These are phyloP conservation scores for Puffinus mauretanicus DNA, from an alignment of 2,113 vertebrate genomes.

Conservation along the genomic window DNA sequence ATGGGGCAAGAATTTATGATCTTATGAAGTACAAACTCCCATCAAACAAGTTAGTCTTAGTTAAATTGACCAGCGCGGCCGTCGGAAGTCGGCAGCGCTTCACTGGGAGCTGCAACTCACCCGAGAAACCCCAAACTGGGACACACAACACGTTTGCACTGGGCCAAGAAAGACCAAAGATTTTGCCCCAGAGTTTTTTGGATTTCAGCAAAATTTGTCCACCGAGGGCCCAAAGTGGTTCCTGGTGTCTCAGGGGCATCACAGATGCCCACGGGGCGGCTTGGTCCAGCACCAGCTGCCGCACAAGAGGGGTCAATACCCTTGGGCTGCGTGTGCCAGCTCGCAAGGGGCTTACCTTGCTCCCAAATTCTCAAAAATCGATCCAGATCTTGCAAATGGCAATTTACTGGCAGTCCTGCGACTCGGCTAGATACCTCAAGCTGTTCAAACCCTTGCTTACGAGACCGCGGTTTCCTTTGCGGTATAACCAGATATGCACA, in stretches of 20 bases:
- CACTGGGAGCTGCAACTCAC: not conserved
- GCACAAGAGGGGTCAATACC: not conserved
- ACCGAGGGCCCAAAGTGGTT: rapidly evolving
- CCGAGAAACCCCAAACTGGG: not conserved
- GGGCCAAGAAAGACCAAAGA: not conserved
- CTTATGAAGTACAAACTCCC: not conserved
- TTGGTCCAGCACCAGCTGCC: not conserved
- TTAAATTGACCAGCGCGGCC: rapidly evolving
- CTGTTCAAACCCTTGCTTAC: not conserved
- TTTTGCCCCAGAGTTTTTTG: not conserved
- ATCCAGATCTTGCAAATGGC: not conserved
- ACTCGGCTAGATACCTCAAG: rapidly evolving
- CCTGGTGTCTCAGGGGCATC: not conserved
- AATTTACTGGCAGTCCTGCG: not conserved
- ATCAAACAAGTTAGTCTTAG: not conserved
- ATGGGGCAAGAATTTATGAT: not conserved
- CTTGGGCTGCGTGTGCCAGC: not conserved
- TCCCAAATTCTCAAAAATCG: not conserved
- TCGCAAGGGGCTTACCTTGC: not conserved
- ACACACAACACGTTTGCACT: rapidly evolving
- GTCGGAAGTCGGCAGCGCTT: rapidly evolving
- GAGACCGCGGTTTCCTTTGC: rapidly evolving
- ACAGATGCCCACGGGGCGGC: rapidly evolving
- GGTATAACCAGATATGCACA: not conserved
- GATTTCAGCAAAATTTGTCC: not conserved